Base-by-base conservation (phyloP, 2,888 invertebrate species). In the Tricholauxania praeusta region DNA sequence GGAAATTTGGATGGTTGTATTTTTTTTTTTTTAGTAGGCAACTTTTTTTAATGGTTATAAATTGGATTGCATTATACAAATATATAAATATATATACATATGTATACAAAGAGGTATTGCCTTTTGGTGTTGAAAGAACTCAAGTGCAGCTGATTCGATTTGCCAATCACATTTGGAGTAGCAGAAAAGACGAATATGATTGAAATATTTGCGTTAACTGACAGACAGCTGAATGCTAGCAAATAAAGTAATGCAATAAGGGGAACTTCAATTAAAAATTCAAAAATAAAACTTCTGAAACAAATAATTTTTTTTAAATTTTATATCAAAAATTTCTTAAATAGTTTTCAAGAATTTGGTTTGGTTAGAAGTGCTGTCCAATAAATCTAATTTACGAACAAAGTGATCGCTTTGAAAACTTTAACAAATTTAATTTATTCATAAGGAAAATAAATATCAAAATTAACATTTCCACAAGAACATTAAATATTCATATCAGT, bases 401-500 rank as follows among this genome's bases (percentile, higher is more conserved):
- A 2, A 28, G 28, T 28, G 3, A 4, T 28, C 4, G 28, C 28
- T 39, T 39, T 39, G 8, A 5, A 39, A 10, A 10, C 10, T 10
- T 17, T 51, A n/a, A 28, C 39, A 63, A 15, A 53, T 52, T 52
- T 22, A 70, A 70, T 70, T 62, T 70, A 70, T 70, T 70, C 70
- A 70, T 53, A 62, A 39, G 60, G 22, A 47, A 51, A 47, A 47
- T 32, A 10, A 63, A 12, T 48, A 14, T 59, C 15, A 8, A 49
- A 59, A 48, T 59, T 57, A 68, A 68, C 57, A 57, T 59, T 68
- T 49, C 3, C 48, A 48, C 68, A 62, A 62, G 15, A 52, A 32
- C 22, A 70, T 70, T 63, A 63, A 70, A 63, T 70, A 63, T 63
- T 70, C 70, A 63, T 70, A 63, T 52, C 63, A 62, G 22, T 70